phyloP scores from a whole-genome alignment of 1,140 invertebrate genomes.

The Copidosoma floridanum region DNA sequence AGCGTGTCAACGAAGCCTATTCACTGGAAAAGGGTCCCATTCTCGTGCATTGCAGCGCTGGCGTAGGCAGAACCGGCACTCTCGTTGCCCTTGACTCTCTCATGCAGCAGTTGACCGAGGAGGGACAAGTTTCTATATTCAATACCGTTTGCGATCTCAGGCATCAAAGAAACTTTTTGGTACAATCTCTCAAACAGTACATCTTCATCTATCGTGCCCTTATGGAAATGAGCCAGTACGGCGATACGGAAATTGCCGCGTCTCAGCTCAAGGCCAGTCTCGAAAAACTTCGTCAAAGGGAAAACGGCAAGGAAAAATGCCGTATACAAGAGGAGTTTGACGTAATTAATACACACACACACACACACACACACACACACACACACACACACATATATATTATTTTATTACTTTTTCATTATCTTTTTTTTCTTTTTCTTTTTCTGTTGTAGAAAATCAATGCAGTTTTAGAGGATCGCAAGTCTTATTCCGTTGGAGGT shows the following conservation, averaged over 20 bases:
- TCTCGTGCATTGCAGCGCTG: conserved; percentile 89
- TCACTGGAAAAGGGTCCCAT: conserved; percentile 79
- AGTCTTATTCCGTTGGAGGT: conserved; percentile 76
- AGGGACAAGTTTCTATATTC: conserved; percentile 82
- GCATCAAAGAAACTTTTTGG: conserved; percentile 88
- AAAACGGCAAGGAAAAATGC: conserved; percentile 63
- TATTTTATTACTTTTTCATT: conserved; percentile 8
- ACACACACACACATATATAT: no score
- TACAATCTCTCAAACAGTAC: conserved; percentile 96
- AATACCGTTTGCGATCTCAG: conserved; percentile 86
- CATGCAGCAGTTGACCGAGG: conserved; percentile 78
- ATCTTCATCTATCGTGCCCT: conserved; percentile 95
- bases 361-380: no score
- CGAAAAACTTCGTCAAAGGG: conserved; percentile 70
- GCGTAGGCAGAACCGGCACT: conserved; percentile 89
- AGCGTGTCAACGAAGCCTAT: conserved; percentile 85
- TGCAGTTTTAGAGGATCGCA: conserved; percentile 77
- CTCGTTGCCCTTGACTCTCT: conserved; percentile 87
- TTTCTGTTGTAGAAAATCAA: conserved; percentile 67
- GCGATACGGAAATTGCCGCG: conserved; percentile 84
- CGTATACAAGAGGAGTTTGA: conserved; percentile 84
- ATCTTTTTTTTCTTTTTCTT: background rate
- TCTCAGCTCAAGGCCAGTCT: conserved; percentile 68
- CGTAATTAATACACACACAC: no score
- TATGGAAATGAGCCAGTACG: conserved; percentile 90